Conservation (phyloP, 2,797 vertebrate species). For the Brachyalestes nurse region DNA sequence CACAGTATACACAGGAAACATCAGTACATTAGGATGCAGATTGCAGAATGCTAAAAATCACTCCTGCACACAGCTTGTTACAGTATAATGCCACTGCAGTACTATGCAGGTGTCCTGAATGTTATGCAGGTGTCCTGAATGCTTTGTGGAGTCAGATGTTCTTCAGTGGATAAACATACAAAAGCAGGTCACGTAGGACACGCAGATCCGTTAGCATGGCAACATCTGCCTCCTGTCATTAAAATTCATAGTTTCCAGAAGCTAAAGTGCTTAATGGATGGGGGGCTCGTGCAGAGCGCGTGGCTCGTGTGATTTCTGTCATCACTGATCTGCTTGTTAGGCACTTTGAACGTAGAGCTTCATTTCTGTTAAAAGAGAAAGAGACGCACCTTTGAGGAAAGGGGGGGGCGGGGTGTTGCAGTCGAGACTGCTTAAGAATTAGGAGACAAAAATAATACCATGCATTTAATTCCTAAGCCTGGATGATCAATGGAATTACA, state of each 20-base stretch:
- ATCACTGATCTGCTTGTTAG: constrained; percentile 38
- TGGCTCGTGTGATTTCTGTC: constrained; percentile 20
- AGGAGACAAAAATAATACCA: too few species aligned
- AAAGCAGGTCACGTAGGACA: constrained; percentile 15
- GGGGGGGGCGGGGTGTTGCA: too few species aligned
- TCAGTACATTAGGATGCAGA: too few species aligned
- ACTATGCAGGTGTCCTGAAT: neutral
- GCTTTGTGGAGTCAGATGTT: neutral
- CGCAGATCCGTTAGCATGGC: constrained; percentile 11
- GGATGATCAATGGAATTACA: too few species aligned
- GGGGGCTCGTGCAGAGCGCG: neutral
- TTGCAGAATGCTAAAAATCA: too few species aligned
- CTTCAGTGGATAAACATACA: neutral
- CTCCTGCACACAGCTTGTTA: too few species aligned
- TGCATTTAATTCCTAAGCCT: too few species aligned
- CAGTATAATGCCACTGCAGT: neutral
- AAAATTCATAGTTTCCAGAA: constrained; percentile 30
- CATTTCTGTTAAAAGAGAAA: constrained; percentile 1
- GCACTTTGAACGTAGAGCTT: too few species aligned
- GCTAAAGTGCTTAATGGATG: constrained; percentile 34
- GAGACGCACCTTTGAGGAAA: too few species aligned
- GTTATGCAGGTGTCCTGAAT: neutral
- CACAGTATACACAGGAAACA: too few species aligned
- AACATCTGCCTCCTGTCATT: constrained; percentile 40
- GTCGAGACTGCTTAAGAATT: too few species aligned